phyloP scores from a whole-genome alignment of 2,888 invertebrate genomes.

The Dione vanillae region DNA sequence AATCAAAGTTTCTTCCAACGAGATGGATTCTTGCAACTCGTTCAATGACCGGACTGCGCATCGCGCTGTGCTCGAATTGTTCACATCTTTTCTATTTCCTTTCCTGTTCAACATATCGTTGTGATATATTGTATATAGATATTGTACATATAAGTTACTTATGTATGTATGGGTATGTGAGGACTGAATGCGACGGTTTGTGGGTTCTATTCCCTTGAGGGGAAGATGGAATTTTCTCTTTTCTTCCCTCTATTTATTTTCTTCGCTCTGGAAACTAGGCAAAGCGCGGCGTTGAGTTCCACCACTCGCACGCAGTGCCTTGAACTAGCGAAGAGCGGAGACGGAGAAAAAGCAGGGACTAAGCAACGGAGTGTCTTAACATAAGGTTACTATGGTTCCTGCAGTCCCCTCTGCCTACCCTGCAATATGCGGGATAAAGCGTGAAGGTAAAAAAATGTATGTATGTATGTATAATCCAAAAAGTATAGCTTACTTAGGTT shows the following conservation, averaged over 20 bases:
- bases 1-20: constrained; percentile 47
- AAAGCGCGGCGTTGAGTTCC: neutral
- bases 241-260: neutral
- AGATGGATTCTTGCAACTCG: constrained; percentile 44
- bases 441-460: too few species aligned
- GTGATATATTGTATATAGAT: neutral
- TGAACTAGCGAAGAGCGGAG: too few species aligned
- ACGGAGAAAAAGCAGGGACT: too few species aligned
- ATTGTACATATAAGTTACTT: neutral
- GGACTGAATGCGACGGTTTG: too few species aligned
- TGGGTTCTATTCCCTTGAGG: too few species aligned
- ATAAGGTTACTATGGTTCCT: too few species aligned
- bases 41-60: constrained; percentile 34
- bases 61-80: constrained; percentile 27
- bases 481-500: too few species aligned
- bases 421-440: too few species aligned
- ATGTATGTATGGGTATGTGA: neutral
- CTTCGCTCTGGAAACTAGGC: neutral
- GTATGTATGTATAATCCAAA: neutral
- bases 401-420: too few species aligned
- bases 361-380: too few species aligned
- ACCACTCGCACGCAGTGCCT: too few species aligned
- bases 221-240: too few species aligned
- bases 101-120: neutral
- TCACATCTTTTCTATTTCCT: constrained; percentile 12